A percentile compares a stretch with the other conserved stretches of the same genome.
Conservation (phyloP, 2,797 vertebrate species). For the Pteropus rufus region DNA sequence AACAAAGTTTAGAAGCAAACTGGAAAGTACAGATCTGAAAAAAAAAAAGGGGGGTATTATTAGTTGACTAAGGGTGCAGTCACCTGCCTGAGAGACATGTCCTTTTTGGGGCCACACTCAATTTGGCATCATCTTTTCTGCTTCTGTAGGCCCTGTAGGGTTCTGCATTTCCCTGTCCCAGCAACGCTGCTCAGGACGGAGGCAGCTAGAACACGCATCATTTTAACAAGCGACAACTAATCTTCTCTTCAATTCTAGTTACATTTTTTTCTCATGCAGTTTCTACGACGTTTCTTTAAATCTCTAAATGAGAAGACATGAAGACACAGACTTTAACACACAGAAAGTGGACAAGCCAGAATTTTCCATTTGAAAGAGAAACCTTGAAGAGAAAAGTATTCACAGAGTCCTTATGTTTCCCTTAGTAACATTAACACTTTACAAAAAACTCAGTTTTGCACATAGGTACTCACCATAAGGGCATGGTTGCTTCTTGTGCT, state of each 20-base stretch:
- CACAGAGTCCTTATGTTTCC: slow-evolving; percentile 23
- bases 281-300: slow-evolving; percentile 45
- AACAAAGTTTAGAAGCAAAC: slow-evolving; percentile 9
- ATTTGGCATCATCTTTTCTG: slow-evolving; percentile 8
- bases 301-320: neutral
- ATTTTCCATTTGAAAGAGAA: slow-evolving; percentile 46
- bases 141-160: neutral
- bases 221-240: slow-evolving; percentile 37
- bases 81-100: neutral
- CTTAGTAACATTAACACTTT: neutral
- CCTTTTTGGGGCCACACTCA: neutral
- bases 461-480: slow-evolving; percentile 92
- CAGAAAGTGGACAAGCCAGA: neutral
- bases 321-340: slow-evolving; percentile 48
- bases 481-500: slow-evolving; percentile 99
- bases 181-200: neutral
- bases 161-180: neutral
- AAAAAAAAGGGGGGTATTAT: neutral
- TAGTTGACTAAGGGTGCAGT: neutral
- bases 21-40: neutral
- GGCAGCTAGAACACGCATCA: neutral
- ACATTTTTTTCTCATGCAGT: neutral
- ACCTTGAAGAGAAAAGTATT: slow-evolving; percentile 25
- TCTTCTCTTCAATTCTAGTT: slow-evolving; percentile 24
- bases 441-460: neutral